phyloP scores from a whole-genome alignment of 2,888 invertebrate species.

The Sminthurinus aureus region DNA sequence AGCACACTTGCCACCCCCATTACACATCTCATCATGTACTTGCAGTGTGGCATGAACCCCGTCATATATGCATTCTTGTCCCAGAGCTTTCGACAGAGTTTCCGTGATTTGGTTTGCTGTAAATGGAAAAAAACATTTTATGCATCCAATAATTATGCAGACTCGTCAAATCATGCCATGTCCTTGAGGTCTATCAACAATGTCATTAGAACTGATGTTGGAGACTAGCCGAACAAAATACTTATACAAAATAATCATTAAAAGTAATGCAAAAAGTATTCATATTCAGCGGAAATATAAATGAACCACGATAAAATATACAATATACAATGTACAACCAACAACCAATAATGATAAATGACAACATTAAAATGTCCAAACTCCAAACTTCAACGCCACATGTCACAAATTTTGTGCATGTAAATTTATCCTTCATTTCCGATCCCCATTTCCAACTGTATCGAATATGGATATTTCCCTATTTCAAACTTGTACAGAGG shows the following conservation, averaged over 20 bases:
- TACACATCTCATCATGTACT: constrained; percentile 85
- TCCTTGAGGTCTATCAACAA: not conserved
- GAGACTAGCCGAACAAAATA: not conserved
- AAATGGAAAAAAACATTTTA: constrained; percentile 49
- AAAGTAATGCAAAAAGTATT: no score
- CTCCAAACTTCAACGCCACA: no score
- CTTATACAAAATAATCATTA: not conserved
- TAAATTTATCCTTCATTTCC: no score
- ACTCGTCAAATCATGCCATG: constrained; percentile 5
- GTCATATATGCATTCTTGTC: constrained; percentile 87
- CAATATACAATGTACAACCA: not conserved
- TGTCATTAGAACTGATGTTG: not conserved
- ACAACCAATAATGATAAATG: no score
- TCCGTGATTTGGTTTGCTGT: constrained; percentile 80
- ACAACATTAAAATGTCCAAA: no score
- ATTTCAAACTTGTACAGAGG: no score
- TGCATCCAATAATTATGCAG: not conserved
- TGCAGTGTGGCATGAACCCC: constrained; percentile 90
- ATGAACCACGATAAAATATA: not conserved
- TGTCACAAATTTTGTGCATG: no score
- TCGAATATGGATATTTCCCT: no score
- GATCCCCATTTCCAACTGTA: no score
- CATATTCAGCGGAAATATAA: no score
- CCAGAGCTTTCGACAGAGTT: constrained; percentile 82
- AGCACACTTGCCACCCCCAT: constrained; percentile 82